A percentile compares a stretch with the other conserved stretches of the same genome.
Evolutionary conservation across 2,797 vertebrate genomes (phyloP).

Genomic region (Anguilla anguilla): DNA sequence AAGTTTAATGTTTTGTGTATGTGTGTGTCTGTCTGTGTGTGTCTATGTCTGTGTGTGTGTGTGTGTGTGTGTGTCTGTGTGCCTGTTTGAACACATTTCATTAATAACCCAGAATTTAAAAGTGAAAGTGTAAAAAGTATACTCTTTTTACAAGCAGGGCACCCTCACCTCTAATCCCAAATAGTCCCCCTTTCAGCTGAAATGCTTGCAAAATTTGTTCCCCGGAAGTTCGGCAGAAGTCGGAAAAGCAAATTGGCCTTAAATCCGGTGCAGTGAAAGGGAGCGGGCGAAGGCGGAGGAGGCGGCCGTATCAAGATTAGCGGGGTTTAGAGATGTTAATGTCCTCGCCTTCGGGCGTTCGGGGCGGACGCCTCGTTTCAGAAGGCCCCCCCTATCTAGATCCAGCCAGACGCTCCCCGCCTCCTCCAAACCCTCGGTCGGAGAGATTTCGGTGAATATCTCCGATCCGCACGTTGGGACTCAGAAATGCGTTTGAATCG

Average conservation of each 20-base stretch:
- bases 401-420: not conserved
- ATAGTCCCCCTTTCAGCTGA: not conserved
- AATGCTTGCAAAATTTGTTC: not conserved
- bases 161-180: not conserved
- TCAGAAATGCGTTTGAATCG: not conserved
- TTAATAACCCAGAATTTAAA: not conserved
- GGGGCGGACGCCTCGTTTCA: not conserved
- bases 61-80: not conserved
- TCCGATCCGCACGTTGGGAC: not conserved
- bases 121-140: not conserved
- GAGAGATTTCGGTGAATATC: not conserved
- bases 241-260: not conserved
- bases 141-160: not conserved
- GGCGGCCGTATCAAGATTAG: not conserved
- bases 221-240: not conserved
- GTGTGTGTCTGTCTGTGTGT: too few relatives aligned
- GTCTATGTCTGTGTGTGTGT: too few relatives aligned
- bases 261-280: not conserved
- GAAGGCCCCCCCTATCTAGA: conserved; percentile 8
- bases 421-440: not conserved
- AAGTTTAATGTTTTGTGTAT: too few relatives aligned
- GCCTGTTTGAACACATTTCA: not conserved
- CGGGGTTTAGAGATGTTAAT: not conserved
- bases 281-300: not conserved
- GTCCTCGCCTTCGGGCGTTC: not conserved